Evolutionary conservation across 2,888 invertebrate species (phyloP), one percentile per base, ranked within the genome.

Genomic region (Cheilosia grossa): DNA sequence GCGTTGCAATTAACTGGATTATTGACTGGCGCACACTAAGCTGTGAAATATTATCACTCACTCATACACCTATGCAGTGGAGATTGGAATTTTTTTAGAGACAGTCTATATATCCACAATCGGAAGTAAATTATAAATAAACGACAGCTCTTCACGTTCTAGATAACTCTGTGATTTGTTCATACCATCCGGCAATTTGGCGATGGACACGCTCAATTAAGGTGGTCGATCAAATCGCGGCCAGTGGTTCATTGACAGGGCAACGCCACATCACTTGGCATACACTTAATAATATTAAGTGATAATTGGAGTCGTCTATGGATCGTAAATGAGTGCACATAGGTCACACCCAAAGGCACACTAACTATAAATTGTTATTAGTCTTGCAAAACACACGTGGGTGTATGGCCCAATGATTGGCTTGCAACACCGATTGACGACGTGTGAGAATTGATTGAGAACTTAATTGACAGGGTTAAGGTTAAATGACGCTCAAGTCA

Each of bases 381-480:
- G 40, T 37, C 53, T 17, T 53, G 10, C 9, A 13, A 42, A 27
- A n/a, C 30, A 10, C 30, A 2, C 58, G 83, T 83, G 80, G 79
- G 83, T 74, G 79, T 58, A 42, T 15, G 33, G 69, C 6, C 15
- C 51, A 40, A 56, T 49, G 63, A 49, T 51, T 66, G 51, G 33
- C 19, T 59, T n/a, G 30, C 24, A 17, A 40, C 69, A 47, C 69
- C 27, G 27, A 24, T 51, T 15, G 49, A n/a, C 24, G 44, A 58
- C 33, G 73, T 67, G 78, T 59, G 64, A 83, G 47, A 63, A 54
- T 69, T 77, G 44, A 69, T 77, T 69, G 47, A 19, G 19, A 61
- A 64, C 47, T 74, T 42, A 83, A 83, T 83, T 83, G 74, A n/a
- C 74, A 69, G 74, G 83, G 83, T 83, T 74, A 74, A 83, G 83